phyloP scores from a whole-genome alignment of 2,888 invertebrate genomes.

The Zaprionus obscuricornis region DNA sequence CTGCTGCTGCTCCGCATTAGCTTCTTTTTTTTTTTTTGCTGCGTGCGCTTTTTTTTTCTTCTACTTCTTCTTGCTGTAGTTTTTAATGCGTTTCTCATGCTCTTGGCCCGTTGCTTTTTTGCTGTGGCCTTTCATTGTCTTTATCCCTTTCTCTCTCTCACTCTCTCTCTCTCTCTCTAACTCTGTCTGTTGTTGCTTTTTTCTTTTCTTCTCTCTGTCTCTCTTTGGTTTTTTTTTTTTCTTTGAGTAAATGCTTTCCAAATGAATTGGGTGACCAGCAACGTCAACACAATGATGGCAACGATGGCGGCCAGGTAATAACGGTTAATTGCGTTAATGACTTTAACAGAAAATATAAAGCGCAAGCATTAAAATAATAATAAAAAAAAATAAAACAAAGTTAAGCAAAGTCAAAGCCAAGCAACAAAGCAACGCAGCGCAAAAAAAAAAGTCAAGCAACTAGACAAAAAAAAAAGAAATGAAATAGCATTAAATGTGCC shows the following conservation, averaged over 20 bases:
- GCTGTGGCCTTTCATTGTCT: slow-evolving; percentile 37
- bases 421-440: slow-evolving; percentile 12
- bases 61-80: slow-evolving; percentile 11
- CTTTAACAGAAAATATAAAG: slow-evolving; percentile 79
- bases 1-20: slow-evolving; percentile 48
- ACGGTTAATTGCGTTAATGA: slow-evolving; percentile 81
- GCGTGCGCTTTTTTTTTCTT: slow-evolving; percentile 41
- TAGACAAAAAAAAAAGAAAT: slow-evolving; percentile 32
- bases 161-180: too few species aligned
- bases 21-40: slow-evolving; percentile 31
- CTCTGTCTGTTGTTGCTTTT: slow-evolving; percentile 26
- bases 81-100: slow-evolving; percentile 79
- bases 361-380: slow-evolving; percentile 59
- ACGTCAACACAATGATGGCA: slow-evolving; percentile 36
- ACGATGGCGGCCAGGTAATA: slow-evolving; percentile 70
- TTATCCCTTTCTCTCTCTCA: background rate
- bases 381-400: slow-evolving; percentile 23
- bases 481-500: slow-evolving; percentile 50
- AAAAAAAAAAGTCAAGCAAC: slow-evolving; percentile 19
- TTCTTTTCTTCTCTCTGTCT: too few species aligned
- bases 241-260: slow-evolving; percentile 72
- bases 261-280: slow-evolving; percentile 77
- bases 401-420: slow-evolving; percentile 23
- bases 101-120: slow-evolving; percentile 71
- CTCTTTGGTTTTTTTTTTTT: slow-evolving; percentile 25